A percentile compares a stretch with the other conserved stretches of the same genome.
Evolutionary conservation across 2,113 vertebrate species (phyloP).

Genomic region (Neopipo cinnamomea): DNA sequence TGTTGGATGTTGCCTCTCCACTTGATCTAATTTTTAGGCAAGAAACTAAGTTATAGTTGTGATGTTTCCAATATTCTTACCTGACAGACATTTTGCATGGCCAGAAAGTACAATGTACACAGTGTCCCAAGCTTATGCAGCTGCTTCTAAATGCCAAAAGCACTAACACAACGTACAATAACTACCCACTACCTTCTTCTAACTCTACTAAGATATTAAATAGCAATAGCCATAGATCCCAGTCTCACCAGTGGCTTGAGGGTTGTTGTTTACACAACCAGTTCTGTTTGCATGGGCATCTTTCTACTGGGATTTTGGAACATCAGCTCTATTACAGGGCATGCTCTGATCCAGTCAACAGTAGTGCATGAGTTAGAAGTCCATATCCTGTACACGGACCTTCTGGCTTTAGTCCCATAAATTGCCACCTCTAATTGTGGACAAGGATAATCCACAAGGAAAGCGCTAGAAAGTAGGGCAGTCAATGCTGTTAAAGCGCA

Average conservation of each 20-base stretch:
- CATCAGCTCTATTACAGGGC: not conserved
- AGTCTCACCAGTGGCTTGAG: not conserved
- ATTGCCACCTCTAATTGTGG: not conserved
- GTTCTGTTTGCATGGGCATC: not conserved
- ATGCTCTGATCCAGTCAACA: not conserved
- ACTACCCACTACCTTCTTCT: slow-evolving; percentile 32
- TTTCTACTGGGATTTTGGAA: not conserved
- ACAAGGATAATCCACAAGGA: not conserved
- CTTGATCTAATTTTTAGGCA: not conserved
- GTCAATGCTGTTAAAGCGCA: not conserved
- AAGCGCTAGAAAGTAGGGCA: not conserved
- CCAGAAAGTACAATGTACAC: not conserved
- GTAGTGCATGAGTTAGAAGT: not conserved
- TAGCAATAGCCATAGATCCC: not conserved
- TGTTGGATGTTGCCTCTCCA: not conserved
- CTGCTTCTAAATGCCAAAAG: slow-evolving; percentile 48
- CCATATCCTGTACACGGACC: not conserved
- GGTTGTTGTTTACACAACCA: not conserved
- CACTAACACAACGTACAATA: slow-evolving; percentile 20
- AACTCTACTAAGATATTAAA: slow-evolving; percentile 24
- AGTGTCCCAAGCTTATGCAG: not conserved
- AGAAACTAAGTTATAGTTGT: not conserved
- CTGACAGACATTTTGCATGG: not conserved
- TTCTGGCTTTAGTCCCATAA: not conserved
- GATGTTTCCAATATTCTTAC: not conserved